Evolutionary conservation across 2,113 vertebrate species (phyloP), one percentile per base, ranked within the genome.

Genomic region (Platycercus adscitus): DNA sequence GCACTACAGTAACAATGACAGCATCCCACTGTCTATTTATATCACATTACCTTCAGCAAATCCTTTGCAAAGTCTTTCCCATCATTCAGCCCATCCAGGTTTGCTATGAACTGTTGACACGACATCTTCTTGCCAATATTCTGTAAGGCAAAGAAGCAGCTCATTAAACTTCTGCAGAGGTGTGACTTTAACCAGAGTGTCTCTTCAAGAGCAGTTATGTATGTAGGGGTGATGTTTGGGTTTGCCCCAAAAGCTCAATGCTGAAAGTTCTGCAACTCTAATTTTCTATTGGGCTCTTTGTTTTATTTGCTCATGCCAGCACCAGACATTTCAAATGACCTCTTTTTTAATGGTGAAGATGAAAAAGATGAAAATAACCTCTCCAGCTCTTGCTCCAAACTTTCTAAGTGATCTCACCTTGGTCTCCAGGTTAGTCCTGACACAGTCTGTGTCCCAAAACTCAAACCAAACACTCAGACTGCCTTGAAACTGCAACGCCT

Each of bases 71-170:
- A 99, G 96, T 99, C 99, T 97, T 99, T 98, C 60, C 99, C 98
- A 55, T 99, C 98, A 20, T 99, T 99, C 88, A 99, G 98, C 24
- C 99, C 98, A 26, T 99, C 99, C 90, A 99, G 98, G 95, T 99
- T 99, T 88, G 99, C 98, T 94, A 99, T 99, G 91, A 99, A 99
- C 91, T 99, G 99, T 66, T 99, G 99, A 89, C 98, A 99, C 1
- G 99, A 99, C 99, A 99, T 99, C 98, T 99, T 99, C 96, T 99
- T 99, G 86, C 99, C 99, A 82, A 99, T 99, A 86, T 99, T 99
- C 99, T 99, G 97, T 58, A 98, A 97, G 72, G 93, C 71, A 98
- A 87, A 95, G 93, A 65, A 90, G 58, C 49, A 95, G 63, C 55
- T 94, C 44, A 63, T 93, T 91, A 92, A 75, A 79, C 24, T 76